These are phyloP conservation scores for Pseudobourletiella spinata DNA, from an alignment of 1,140 invertebrate species.

Conservation along the genomic window DNA sequence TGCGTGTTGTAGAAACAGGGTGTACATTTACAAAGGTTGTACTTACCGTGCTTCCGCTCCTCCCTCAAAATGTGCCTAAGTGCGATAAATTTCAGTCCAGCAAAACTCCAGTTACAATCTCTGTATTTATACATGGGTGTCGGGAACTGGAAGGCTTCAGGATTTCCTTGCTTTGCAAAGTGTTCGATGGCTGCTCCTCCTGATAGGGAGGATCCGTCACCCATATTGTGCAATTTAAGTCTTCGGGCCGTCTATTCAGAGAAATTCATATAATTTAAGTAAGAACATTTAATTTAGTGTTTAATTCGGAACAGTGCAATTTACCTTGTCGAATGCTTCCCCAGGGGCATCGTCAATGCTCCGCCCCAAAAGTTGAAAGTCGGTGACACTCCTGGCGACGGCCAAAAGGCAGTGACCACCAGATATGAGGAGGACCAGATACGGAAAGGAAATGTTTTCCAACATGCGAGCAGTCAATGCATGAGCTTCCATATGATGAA, in stretches of 20 bases:
- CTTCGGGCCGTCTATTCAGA: constrained; percentile 65
- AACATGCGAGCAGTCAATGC: constrained; percentile 76
- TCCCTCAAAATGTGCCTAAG: constrained; percentile 47
- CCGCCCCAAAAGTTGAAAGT: constrained; percentile 70
- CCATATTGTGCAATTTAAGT: constrained; percentile 70
- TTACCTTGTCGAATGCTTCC: constrained; percentile 80
- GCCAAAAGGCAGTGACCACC: constrained; percentile 83
- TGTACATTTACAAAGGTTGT: too few relatives aligned
- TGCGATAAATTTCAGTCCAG: constrained; percentile 57
- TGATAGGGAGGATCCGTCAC: constrained; percentile 58
- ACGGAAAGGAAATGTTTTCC: constrained; percentile 67
- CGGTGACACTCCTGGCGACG: constrained; percentile 61
- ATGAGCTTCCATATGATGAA: constrained; percentile 99
- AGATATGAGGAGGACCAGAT: constrained; percentile 77
- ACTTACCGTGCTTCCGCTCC: constrained; percentile 53
- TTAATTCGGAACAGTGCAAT: not conserved
- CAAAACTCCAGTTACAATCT: constrained; percentile 79
- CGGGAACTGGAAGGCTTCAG: constrained; percentile 56
- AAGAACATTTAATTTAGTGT: too few relatives aligned
- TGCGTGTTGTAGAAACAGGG: too few relatives aligned
- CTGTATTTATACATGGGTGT: constrained; percentile 48
- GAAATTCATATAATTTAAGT: too few relatives aligned
- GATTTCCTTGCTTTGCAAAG: constrained; percentile 61
- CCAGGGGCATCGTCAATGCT: constrained; percentile 79
- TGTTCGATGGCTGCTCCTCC: constrained; percentile 80